phyloP scores from a whole-genome alignment of 2,888 invertebrate genomes.

The Proisotoma minuta region DNA sequence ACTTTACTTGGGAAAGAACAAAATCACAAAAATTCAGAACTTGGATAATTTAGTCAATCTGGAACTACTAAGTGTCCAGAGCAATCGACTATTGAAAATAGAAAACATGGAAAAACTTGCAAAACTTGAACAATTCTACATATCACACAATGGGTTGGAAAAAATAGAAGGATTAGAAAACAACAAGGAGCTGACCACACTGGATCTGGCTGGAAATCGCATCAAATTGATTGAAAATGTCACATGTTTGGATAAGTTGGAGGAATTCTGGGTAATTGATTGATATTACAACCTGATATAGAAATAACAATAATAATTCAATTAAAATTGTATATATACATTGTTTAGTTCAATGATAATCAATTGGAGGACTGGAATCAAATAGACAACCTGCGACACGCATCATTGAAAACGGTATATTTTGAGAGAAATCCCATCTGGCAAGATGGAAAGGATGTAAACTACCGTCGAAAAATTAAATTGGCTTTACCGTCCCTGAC shows the following conservation, averaged over 20 bases:
- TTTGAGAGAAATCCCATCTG: slow-evolving; percentile 85
- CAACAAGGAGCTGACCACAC: slow-evolving; percentile 69
- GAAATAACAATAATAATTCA: too few relatives aligned
- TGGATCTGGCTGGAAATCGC: slow-evolving; percentile 86
- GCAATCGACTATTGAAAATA: slow-evolving; percentile 80
- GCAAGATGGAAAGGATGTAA: slow-evolving; percentile 63
- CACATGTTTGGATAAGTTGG: slow-evolving; percentile 67
- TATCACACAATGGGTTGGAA: slow-evolving; percentile 88
- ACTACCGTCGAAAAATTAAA: slow-evolving; percentile 86
- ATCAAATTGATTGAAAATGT: slow-evolving; percentile 75
- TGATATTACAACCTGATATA: slow-evolving; percentile 40
- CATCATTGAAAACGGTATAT: slow-evolving; percentile 71
- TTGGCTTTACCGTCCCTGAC: slow-evolving; percentile 75
- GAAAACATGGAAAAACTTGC: slow-evolving; percentile 73
- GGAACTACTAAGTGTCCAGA: slow-evolving; percentile 78
- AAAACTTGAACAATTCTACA: slow-evolving; percentile 78
- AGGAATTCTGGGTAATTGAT: slow-evolving; percentile 90
- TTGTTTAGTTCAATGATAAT: slow-evolving; percentile 81
- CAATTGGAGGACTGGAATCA: slow-evolving; percentile 77
- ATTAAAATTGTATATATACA: too few relatives aligned
- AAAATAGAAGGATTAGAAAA: slow-evolving; percentile 69
- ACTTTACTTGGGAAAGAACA: slow-evolving; percentile 90
- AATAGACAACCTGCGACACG: slow-evolving; percentile 64
- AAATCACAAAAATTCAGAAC: slow-evolving; percentile 81
- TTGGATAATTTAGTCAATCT: slow-evolving; percentile 67